Evolutionary conservation across 2,113 vertebrate species (phyloP).

Genomic region (Nycticryphes semicollaris): DNA sequence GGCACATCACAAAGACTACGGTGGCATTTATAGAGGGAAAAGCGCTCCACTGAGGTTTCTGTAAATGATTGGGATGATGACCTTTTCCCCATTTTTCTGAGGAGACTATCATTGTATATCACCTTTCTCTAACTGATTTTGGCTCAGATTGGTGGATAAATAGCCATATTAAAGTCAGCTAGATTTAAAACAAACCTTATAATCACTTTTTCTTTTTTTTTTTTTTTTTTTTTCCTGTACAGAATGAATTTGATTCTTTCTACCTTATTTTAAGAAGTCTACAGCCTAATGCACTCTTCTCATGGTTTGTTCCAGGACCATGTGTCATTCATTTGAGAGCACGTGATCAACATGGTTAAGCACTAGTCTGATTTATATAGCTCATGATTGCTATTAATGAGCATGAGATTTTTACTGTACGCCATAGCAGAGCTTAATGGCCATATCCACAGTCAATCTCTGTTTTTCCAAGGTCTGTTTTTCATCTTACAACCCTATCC

Average conservation of each 20-base stretch:
- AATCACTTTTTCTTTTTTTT: neutral
- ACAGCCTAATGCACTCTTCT: neutral
- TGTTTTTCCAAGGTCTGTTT: neutral
- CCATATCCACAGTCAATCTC: neutral
- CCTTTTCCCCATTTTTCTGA: neutral
- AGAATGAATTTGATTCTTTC: neutral
- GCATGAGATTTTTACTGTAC: neutral
- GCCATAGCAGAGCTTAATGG: neutral
- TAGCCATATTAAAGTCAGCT: neutral
- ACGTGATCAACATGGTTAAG: neutral
- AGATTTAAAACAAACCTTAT: neutral
- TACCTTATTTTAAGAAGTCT: neutral
- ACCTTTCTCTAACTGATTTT: neutral
- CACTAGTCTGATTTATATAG: neutral
- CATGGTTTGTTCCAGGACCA: neutral
- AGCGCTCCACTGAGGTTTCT: neutral
- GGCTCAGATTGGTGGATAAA: neutral
- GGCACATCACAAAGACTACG: neutral
- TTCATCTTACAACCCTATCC: neutral
- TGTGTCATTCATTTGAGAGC: neutral
- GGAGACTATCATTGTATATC: neutral
- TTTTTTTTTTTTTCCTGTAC: neutral
- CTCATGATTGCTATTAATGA: conserved; percentile 11
- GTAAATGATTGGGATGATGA: neutral
- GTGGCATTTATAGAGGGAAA: neutral